Percentiles rank a stretch among this genome's conserved stretches.
Evolutionary conservation across 2,888 invertebrate species (phyloP).

Genomic region (Keiferia lycopersicella): DNA sequence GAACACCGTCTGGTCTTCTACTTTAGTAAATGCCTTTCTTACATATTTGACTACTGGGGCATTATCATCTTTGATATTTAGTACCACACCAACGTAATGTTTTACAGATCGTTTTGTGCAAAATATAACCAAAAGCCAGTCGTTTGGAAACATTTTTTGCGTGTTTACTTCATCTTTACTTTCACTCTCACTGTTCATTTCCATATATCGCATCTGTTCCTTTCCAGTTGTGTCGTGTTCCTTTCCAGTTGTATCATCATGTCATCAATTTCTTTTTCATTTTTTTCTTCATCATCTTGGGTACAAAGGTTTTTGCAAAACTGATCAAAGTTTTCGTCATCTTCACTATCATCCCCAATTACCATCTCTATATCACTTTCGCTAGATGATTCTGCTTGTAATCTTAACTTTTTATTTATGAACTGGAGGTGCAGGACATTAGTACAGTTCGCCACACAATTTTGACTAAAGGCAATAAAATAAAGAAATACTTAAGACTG

Average conservation of each 20-base stretch:
- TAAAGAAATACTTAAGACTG: too few relatives aligned
- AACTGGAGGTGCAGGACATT: too few relatives aligned
- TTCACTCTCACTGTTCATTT: conserved; percentile 5
- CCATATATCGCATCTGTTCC: conserved; percentile 27
- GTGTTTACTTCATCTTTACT: conserved; percentile 2
- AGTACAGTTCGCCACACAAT: too few relatives aligned
- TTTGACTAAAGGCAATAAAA: too few relatives aligned
- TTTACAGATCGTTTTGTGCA: conserved; percentile 20
- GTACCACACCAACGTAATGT: conserved; percentile 23
- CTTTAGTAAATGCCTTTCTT: conserved; percentile 26
- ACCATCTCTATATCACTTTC: conserved; percentile 24
- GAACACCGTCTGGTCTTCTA: conserved; percentile 22
- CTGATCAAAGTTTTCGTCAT: conserved; percentile 7
- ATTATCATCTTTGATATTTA: conserved; percentile 26
- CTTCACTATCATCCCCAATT: conserved; percentile 23
- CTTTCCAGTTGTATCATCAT: conserved; percentile 29
- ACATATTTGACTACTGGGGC: conserved; percentile 29
- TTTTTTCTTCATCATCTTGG: conserved; percentile 25
- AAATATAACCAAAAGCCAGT: conserved; percentile 15
- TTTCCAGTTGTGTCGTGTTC: conserved; percentile 33
- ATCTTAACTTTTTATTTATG: conserved; percentile 11
- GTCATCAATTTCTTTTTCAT: conserved; percentile 30
- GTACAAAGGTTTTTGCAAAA: conserved; percentile 14
- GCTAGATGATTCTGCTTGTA: conserved; percentile 16
- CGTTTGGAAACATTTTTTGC: conserved; percentile 15